Evolutionary conservation across 2,113 vertebrate species (phyloP), one percentile per base, ranked within the genome.

Genomic region (Desmodus rotundus): DNA sequence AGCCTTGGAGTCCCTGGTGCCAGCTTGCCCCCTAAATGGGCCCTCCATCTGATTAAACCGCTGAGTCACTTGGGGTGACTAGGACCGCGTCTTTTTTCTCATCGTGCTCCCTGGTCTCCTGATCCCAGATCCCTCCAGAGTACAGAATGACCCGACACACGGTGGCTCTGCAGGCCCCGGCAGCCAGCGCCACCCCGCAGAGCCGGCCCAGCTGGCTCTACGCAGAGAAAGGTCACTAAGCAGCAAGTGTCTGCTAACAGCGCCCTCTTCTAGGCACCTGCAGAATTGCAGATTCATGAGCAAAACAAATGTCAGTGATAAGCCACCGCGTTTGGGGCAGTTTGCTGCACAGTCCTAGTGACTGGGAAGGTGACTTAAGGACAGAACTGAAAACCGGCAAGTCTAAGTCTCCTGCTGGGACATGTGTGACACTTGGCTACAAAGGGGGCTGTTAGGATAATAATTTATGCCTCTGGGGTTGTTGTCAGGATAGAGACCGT

Each of bases 11-110:
- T 33, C 61, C n/a, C 54, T 24, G 70, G 2, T n/a, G 63, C 41
- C n/a, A 6, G 0, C 16, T 7, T 17, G n/a, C 33, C 54, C 41
- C 17, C 0, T 24, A 45, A 52, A 19, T 16, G 24, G 0, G 7
- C 17, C 56, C 38, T 58, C 26, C 52, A 10, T 5, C 43, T 78
- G 33, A 72, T 19, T 41, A 50, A 87, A 65, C 52, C 36, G 22
- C 41, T 45, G n/a, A 33, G 36, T 93, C 31, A 47, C 24, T 13
- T 20, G 31, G 87, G 54, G 31, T 28, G 4, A 38, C 12, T 13
- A 45, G 16, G 38, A 8, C 17, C 17, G 15, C 16, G 58, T 33
- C n/a, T n/a, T 3, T 24, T 54, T 80, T 36, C 43, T 74, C 86
- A 14, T 68, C 47, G 36, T 11, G 22, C 22, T 47, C 41, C 86